Conservation (phyloP, 2,113 vertebrate genomes). For the Pleuronectes platessa region DNA sequence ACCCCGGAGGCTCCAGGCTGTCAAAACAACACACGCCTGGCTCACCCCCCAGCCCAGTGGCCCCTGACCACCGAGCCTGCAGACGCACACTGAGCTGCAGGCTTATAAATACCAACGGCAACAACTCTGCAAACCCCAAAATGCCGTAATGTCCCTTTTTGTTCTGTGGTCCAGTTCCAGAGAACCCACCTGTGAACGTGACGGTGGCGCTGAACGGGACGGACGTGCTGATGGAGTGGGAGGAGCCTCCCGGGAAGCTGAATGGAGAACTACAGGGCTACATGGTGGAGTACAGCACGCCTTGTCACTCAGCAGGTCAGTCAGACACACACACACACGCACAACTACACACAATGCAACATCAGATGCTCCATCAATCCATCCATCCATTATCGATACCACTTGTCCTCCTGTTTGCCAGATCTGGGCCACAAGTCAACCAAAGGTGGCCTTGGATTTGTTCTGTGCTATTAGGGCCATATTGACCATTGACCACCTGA, state of each 20-base stretch:
- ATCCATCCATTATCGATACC: too few species aligned
- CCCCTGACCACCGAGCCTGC: constrained; percentile 10
- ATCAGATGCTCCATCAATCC: background rate
- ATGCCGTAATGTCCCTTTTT: background rate
- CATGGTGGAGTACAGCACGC: constrained; percentile 83
- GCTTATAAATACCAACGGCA: background rate
- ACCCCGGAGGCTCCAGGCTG: constrained; percentile 54
- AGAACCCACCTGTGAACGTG: constrained; percentile 84
- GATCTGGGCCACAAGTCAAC: too few species aligned
- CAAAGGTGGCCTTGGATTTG: too few species aligned
- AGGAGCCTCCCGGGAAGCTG: constrained; percentile 77
- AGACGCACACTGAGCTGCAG: background rate
- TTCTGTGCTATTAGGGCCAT: too few species aligned
- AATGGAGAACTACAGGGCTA: constrained; percentile 89
- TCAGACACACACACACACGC: background rate
- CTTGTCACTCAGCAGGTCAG: constrained; percentile 59
- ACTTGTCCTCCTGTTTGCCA: too few species aligned
- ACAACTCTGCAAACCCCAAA: background rate
- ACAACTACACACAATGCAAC: background rate
- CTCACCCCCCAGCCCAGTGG: constrained; percentile 27
- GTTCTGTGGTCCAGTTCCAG: constrained; percentile 82
- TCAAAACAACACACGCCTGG: constrained; percentile 66
- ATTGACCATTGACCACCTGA: too few species aligned
- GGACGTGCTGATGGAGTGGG: constrained; percentile 84
- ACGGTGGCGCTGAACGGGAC: constrained; percentile 84